A percentile compares a stretch with the other conserved stretches of the same genome.
phyloP scores from a whole-genome alignment of 2,113 vertebrate genomes.

The Nyctereutes procyonoides region DNA sequence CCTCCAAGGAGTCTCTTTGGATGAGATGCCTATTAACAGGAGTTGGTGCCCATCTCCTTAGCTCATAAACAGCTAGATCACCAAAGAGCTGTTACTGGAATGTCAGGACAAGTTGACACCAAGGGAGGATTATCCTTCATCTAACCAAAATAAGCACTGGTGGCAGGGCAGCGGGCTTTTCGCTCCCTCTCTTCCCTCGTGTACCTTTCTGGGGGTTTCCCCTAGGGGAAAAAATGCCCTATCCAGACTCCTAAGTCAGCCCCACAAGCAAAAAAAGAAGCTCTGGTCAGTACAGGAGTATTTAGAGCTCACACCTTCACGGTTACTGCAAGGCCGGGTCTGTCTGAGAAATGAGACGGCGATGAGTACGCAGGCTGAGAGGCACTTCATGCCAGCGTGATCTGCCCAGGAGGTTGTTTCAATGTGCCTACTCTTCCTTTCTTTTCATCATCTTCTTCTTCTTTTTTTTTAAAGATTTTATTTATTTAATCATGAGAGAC shows the following conservation, averaged over 20 bases:
- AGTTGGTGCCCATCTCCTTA: background rate
- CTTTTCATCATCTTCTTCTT: too few species aligned
- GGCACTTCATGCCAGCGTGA: rapidly evolving
- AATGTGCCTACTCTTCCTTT: rapidly evolving
- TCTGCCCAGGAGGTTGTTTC: too few species aligned
- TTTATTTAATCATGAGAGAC: too few species aligned
- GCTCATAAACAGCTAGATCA: background rate
- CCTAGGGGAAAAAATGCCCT: background rate
- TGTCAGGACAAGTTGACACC: background rate
- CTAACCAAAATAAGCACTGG: background rate
- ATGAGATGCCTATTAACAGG: background rate
- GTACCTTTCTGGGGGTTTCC: background rate
- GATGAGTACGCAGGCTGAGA: rapidly evolving
- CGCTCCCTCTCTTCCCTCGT: background rate
- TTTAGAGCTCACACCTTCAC: rapidly evolving
- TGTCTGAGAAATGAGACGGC: rapidly evolving
- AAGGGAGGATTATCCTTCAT: background rate
- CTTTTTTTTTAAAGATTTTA: too few species aligned
- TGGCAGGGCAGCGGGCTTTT: rapidly evolving
- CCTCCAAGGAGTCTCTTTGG: background rate
- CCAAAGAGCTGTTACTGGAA: background rate
- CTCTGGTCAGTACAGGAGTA: rapidly evolving
- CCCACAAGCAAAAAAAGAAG: too few species aligned
- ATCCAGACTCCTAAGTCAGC: background rate
- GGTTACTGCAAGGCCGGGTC: background rate